These are phyloP conservation scores for Calameuta filiformis DNA, from an alignment of 2,888 invertebrate species.

Conservation along the genomic window DNA sequence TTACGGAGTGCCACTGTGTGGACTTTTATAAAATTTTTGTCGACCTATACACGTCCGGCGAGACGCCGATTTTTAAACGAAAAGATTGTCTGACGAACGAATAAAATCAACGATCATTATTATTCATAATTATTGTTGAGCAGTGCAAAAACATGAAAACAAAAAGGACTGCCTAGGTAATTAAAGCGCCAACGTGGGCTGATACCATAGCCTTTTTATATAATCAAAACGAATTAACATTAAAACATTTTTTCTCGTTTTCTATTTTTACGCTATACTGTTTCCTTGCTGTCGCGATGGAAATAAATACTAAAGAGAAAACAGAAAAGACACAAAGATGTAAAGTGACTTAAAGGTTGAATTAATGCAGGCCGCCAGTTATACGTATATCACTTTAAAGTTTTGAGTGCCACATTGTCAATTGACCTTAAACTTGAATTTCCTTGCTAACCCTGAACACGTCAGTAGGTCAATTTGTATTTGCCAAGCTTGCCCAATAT, in stretches of 20 bases:
- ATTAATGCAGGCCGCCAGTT: background rate
- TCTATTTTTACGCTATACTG: background rate
- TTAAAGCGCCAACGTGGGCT: background rate
- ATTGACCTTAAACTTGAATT: background rate
- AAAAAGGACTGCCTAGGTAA: background rate
- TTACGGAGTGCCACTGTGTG: background rate
- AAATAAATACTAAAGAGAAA: background rate
- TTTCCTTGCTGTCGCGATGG: background rate
- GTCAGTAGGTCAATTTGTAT: background rate
- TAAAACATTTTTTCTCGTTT: background rate
- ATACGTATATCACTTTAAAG: background rate
- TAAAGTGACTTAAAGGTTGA: background rate
- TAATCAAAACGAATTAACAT: background rate
- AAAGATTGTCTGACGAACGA: background rate
- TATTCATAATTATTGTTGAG: background rate
- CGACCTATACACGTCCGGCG: background rate
- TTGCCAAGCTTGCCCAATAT: conserved; percentile 18
- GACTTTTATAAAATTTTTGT: background rate
- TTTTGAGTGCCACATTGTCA: background rate
- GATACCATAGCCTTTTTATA: background rate
- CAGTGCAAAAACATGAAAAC: background rate
- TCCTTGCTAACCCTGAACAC: background rate
- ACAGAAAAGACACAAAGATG: background rate
- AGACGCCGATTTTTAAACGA: background rate
- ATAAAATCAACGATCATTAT: background rate